A percentile compares a stretch with the other conserved stretches of the same genome.
Conservation (phyloP, 2,113 vertebrate genomes). For the Pantherophis guttatus region DNA sequence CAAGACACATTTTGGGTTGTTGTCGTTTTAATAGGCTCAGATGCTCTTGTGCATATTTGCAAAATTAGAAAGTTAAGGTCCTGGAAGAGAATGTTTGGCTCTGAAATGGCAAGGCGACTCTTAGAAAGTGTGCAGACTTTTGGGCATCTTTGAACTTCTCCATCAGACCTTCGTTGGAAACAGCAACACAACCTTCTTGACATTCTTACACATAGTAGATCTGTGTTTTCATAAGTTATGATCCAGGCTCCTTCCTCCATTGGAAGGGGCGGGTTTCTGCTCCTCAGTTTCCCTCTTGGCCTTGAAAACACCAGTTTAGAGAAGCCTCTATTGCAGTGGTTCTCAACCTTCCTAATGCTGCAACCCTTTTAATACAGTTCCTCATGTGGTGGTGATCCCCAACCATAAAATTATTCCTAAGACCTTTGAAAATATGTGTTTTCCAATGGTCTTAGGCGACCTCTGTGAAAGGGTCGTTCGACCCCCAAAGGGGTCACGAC, state of each 20-base stretch:
- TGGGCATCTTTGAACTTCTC: background rate
- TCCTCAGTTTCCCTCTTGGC: background rate
- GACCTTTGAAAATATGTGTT: no score
- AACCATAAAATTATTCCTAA: no score
- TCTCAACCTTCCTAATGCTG: no score
- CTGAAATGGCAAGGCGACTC: background rate
- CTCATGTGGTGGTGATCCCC: no score
- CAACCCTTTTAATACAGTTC: no score
- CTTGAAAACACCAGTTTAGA: background rate
- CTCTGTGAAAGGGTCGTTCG: no score
- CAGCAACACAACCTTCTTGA: background rate
- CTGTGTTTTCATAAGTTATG: background rate
- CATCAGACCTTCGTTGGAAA: background rate
- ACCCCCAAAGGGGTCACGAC: no score
- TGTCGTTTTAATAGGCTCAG: background rate
- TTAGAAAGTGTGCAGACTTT: background rate
- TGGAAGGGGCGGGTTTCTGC: background rate
- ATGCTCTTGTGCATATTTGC: background rate
- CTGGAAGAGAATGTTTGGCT: background rate
- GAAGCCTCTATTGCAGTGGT: background rate
- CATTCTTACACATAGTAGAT: background rate
- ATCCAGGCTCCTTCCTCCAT: background rate
- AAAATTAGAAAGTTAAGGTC: background rate
- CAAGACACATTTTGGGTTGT: accelerated
- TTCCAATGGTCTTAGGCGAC: no score